A percentile compares a stretch with the other conserved stretches of the same genome.
Conservation (phyloP, 2,888 invertebrate genomes). For the Morpho deidamia region DNA sequence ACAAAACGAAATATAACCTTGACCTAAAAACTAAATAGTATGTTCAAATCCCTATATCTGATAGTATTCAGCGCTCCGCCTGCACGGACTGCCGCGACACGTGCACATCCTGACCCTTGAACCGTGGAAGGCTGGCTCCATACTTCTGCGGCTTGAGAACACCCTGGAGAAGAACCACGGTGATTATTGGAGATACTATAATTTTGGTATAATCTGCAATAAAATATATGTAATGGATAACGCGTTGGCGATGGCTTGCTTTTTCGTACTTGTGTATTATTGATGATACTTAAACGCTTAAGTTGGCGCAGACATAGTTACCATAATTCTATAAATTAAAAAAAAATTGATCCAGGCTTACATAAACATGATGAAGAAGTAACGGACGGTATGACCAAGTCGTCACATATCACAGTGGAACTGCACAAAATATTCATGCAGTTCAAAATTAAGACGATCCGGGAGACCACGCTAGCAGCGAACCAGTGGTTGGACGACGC, state of each 20-base stretch:
- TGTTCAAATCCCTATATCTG: no score
- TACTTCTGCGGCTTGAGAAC: constrained; percentile 79
- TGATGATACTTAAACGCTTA: background rate
- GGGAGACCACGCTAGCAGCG: constrained; percentile 73
- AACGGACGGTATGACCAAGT: constrained; percentile 32
- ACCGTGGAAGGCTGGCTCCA: constrained; percentile 73
- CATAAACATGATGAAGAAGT: constrained; percentile 34
- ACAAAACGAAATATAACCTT: no score
- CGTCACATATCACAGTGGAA: constrained; percentile 67
- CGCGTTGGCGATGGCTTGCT: no score
- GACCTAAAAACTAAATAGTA: no score
- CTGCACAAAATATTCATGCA: constrained; percentile 79
- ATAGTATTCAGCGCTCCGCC: constrained; percentile 64
- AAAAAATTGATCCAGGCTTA: constrained; percentile 26
- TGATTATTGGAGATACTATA: no score
- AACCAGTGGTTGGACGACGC: constrained; percentile 74
- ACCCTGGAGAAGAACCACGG: constrained; percentile 65
- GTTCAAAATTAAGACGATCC: constrained; percentile 63
- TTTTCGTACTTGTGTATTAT: no score
- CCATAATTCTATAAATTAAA: background rate
- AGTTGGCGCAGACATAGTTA: background rate
- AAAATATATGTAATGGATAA: no score
- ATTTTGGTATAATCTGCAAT: no score
- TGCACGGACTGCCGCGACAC: constrained; percentile 69
- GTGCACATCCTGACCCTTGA: constrained; percentile 79